These are phyloP conservation scores for Alectura lathami DNA, from an alignment of 2,113 vertebrate species.

Conservation along the genomic window DNA sequence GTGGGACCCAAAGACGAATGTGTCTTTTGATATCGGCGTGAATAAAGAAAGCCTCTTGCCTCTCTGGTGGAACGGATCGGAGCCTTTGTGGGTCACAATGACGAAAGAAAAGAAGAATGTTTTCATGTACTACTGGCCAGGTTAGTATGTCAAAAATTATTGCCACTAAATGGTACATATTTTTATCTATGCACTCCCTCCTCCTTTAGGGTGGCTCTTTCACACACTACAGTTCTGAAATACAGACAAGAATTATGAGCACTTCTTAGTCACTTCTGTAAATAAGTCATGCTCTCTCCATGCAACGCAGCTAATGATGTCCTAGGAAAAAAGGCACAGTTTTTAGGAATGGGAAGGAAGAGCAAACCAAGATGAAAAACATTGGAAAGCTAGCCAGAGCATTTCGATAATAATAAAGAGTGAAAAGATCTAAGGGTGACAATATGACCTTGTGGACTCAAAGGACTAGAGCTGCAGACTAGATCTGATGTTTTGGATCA, in stretches of 20 bases:
- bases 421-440: neutral
- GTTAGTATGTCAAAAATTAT: slow-evolving; percentile 72
- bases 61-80: slow-evolving; percentile 94
- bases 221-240: neutral
- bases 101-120: slow-evolving; percentile 85
- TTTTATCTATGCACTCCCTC: neutral
- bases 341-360: neutral
- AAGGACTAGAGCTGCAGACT: neutral
- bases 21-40: slow-evolving; percentile 89
- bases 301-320: neutral
- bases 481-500: neutral
- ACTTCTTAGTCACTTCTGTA: neutral
- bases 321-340: neutral
- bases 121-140: slow-evolving; percentile 97
- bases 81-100: slow-evolving; percentile 94
- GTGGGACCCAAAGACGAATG: slow-evolving; percentile 85
- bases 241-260: neutral
- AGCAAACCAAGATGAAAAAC: neutral
- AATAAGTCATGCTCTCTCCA: neutral
- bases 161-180: neutral
- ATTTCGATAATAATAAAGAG: neutral
- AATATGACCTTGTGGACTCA: neutral
- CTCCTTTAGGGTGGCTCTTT: neutral
- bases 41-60: slow-evolving; percentile 88
- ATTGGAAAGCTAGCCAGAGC: neutral